Percentiles rank a stretch among this genome's conserved stretches.
Evolutionary conservation across 2,888 invertebrate species (phyloP).

Genomic region (Nephrotoma guestfalica): DNA sequence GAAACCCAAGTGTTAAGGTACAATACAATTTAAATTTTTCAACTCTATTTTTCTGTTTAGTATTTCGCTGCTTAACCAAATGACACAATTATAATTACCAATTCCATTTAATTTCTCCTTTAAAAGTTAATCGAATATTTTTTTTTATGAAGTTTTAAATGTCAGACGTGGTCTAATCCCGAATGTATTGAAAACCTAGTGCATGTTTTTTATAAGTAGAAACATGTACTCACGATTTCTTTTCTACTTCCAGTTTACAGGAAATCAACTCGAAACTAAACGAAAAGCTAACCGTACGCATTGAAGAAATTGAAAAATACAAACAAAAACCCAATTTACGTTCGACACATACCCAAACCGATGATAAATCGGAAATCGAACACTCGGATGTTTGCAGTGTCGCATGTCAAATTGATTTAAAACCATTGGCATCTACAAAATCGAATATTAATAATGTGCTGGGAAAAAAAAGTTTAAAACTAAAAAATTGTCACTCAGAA

Average conservation of each 20-base stretch:
- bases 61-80: neutral
- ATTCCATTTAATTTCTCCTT: neutral
- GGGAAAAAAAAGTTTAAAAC: constrained; percentile 29
- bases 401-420: neutral
- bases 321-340: neutral
- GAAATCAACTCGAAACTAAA: constrained; percentile 38
- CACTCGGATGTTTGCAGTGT: constrained; percentile 15
- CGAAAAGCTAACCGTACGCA: constrained; percentile 35
- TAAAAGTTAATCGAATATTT: neutral
- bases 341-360: constrained; percentile 14
- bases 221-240: neutral
- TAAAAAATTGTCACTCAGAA: constrained; percentile 40
- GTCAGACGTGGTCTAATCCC: neutral
- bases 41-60: neutral
- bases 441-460: constrained; percentile 19
- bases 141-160: neutral
- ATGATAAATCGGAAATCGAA: constrained; percentile 24
- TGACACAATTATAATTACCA: neutral
- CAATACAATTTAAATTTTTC: neutral
- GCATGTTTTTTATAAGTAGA: neutral
- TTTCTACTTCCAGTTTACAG: constrained; percentile 22
- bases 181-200: neutral
- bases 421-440: neutral
- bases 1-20: constrained; percentile 45
- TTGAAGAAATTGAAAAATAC: neutral